phyloP scores from a whole-genome alignment of 2,113 vertebrate genomes.

The Rhipidura dahli region DNA sequence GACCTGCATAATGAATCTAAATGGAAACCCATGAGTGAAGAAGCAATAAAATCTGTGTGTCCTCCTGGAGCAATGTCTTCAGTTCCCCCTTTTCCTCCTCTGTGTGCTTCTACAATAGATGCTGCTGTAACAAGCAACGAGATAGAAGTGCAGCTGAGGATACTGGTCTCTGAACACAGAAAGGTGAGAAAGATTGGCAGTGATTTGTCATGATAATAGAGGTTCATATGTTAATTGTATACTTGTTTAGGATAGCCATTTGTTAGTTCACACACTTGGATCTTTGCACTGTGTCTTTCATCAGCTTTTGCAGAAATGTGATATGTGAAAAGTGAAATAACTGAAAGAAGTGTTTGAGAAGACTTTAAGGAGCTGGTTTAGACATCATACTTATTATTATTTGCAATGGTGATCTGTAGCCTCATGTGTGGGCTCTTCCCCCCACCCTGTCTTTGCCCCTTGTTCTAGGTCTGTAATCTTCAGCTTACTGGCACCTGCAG shows the following conservation, averaged over 20 bases:
- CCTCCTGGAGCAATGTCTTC: constrained; percentile 79
- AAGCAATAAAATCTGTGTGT: constrained; percentile 91
- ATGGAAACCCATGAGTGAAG: constrained; percentile 96
- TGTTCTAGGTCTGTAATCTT: not conserved
- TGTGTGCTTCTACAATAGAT: constrained; percentile 83
- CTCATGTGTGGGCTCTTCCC: not conserved
- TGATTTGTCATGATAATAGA: not conserved
- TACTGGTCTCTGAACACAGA: constrained; percentile 87
- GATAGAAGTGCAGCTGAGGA: constrained; percentile 88
- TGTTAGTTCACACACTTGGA: not conserved
- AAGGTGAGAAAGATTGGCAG: constrained; percentile 79
- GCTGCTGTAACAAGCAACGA: constrained; percentile 85
- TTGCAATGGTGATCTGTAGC: not conserved
- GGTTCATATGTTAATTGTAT: not conserved
- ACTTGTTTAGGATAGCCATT: not conserved
- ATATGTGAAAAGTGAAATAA: not conserved
- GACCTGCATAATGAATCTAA: constrained; percentile 88
- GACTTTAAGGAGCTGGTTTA: not conserved
- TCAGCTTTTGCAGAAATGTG: not conserved
- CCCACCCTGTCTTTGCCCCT: not conserved
- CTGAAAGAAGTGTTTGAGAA: not conserved
- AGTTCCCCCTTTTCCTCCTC: constrained; percentile 83
- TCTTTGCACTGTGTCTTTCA: not conserved
- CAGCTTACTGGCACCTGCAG: not conserved
- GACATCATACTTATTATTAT: not conserved